A percentile compares a stretch with the other conserved stretches of the same genome.
Conservation (phyloP, 1,140 invertebrate genomes). For the Heliconius congener region DNA sequence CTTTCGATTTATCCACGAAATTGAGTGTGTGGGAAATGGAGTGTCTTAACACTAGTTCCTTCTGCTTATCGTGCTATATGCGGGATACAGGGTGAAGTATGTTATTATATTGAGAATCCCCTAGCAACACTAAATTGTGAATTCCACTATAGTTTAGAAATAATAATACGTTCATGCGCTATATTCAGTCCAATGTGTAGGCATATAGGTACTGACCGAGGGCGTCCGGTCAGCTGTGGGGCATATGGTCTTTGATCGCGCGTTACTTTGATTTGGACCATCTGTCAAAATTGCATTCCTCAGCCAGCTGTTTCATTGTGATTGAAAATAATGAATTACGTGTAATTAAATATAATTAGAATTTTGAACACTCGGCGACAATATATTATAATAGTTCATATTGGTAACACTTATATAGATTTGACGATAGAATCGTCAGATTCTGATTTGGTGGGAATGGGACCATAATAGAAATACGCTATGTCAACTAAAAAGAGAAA, state of each 20-base stretch:
- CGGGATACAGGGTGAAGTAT: too few relatives aligned
- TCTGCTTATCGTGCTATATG: too few relatives aligned
- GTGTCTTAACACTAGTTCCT: too few relatives aligned
- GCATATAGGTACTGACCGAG: background rate
- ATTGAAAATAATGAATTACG: background rate
- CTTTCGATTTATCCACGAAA: too few relatives aligned
- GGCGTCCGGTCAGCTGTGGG: constrained; percentile 5
- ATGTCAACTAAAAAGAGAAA: too few relatives aligned
- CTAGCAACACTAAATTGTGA: background rate
- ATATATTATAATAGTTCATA: background rate
- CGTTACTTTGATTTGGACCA: constrained; percentile 3
- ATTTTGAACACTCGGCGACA: background rate
- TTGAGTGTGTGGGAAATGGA: too few relatives aligned
- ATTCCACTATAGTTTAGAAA: background rate
- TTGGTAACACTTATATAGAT: too few relatives aligned
- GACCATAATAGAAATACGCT: too few relatives aligned
- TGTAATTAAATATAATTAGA: background rate
- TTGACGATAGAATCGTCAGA: too few relatives aligned
- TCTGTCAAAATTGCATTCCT: constrained; percentile 4
- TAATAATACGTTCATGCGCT: background rate
- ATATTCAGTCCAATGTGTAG: background rate
- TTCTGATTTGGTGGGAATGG: too few relatives aligned
- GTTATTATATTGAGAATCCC: background rate
- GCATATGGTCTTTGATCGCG: background rate
- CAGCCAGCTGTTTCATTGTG: background rate